Conservation (phyloP, 2,797 vertebrate species). For the Ispidina lecontei region DNA sequence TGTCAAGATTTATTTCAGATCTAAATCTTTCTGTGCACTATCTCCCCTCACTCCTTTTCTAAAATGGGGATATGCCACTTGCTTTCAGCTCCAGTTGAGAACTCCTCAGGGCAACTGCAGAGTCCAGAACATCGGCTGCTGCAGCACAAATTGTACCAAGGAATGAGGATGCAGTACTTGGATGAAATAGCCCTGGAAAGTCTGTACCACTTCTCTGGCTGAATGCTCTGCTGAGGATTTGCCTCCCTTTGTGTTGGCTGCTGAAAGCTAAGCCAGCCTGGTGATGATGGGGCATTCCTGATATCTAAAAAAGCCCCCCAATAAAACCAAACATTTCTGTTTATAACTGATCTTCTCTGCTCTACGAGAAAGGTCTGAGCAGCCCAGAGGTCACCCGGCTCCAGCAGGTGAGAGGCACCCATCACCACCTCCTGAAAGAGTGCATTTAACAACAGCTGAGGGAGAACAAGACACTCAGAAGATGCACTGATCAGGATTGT, state of each 20-base stretch:
- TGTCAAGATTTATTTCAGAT: background rate
- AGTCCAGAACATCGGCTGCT: background rate
- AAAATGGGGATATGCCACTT: background rate
- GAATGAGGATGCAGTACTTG: background rate
- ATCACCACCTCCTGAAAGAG: background rate
- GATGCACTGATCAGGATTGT: background rate
- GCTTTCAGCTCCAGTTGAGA: background rate
- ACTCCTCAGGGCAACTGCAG: background rate
- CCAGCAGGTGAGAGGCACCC: background rate
- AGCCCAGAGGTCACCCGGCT: background rate
- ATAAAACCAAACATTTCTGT: background rate
- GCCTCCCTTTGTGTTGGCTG: background rate
- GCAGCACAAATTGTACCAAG: background rate
- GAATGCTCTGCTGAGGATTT: slow-evolving; percentile 32
- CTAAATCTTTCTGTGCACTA: background rate
- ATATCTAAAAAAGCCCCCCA: slow-evolving; percentile 21
- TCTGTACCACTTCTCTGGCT: background rate
- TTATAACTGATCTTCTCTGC: slow-evolving; percentile 40
- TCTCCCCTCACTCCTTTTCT: background rate
- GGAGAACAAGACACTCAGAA: background rate
- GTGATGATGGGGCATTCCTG: slow-evolving; percentile 34
- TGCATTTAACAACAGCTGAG: background rate
- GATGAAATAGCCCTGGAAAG: background rate
- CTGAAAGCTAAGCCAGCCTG: slow-evolving; percentile 25
- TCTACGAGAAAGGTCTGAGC: background rate